Evolutionary conservation across 2,888 invertebrate species (phyloP).

Genomic region (Octonoba sinensis): DNA sequence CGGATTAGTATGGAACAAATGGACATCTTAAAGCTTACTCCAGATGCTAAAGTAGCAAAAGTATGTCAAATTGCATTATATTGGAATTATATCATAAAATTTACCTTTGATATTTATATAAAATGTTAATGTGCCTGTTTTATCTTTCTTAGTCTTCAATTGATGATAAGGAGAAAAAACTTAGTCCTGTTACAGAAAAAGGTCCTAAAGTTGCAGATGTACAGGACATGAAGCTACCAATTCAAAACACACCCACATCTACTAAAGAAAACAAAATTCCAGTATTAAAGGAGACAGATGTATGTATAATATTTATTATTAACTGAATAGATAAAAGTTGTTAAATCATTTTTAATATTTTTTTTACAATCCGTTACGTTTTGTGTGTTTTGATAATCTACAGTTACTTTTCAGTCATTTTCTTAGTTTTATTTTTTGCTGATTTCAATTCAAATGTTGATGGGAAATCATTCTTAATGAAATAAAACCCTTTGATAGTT

Average conservation of each 20-base stretch:
- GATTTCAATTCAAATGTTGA: too few species aligned
- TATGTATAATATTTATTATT: background rate
- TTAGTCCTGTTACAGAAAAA: conserved; percentile 49
- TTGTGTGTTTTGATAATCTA: too few species aligned
- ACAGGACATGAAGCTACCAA: conserved; percentile 25
- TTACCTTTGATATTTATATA: background rate
- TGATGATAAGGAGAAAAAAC: conserved; percentile 33
- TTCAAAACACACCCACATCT: conserved; percentile 4
- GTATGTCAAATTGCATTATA: conserved; percentile 9
- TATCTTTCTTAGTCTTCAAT: conserved; percentile 12
- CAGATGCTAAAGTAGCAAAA: conserved; percentile 77
- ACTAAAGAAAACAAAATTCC: conserved; percentile 18
- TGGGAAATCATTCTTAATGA: too few species aligned
- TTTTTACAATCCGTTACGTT: too few species aligned
- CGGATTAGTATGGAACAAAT: conserved; percentile 90
- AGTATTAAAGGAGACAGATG: conserved; percentile 4
- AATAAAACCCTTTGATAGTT: too few species aligned
- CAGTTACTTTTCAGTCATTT: too few species aligned
- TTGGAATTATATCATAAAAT: background rate
- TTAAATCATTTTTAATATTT: too few species aligned
- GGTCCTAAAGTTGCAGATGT: background rate
- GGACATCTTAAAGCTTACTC: conserved; percentile 89
- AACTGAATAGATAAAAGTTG: too few species aligned
- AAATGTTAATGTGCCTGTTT: background rate
- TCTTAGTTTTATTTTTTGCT: too few species aligned